A percentile compares a stretch with the other conserved stretches of the same genome.
Conservation (phyloP, 2,888 invertebrate genomes). For the Noctua comes region DNA sequence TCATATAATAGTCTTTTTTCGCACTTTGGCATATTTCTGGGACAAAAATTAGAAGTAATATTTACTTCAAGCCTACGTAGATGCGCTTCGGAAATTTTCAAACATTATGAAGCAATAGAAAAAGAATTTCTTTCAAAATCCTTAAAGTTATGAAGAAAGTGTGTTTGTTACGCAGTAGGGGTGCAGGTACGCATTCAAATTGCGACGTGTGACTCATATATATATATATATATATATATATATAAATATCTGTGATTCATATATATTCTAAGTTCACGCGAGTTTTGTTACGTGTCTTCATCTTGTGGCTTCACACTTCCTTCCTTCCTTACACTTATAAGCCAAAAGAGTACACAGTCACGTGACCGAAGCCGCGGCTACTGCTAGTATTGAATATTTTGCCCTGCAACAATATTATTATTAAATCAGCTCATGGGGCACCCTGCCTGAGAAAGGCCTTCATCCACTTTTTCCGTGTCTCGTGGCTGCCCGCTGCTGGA, state of each 20-base stretch:
- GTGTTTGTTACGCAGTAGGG: background rate
- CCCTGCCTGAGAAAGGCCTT: background rate
- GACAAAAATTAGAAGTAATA: background rate
- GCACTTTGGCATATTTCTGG: background rate
- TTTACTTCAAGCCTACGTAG: background rate
- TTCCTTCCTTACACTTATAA: background rate
- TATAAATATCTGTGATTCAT: too few relatives aligned
- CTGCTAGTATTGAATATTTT: slow-evolving; percentile 36
- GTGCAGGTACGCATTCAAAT: background rate
- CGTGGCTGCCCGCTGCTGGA: background rate
- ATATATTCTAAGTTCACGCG: background rate
- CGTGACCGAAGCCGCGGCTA: slow-evolving; percentile 4
- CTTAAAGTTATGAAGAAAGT: background rate
- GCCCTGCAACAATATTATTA: background rate
- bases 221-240: too few relatives aligned
- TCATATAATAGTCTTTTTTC: too few relatives aligned
- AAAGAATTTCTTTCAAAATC: background rate
- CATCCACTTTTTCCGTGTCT: background rate
- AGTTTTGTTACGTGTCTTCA: background rate
- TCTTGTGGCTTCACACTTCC: background rate
- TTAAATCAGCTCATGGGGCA: background rate
- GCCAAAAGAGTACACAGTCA: background rate
- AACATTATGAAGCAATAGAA: background rate
- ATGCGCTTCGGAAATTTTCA: background rate
- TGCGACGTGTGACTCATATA: too few relatives aligned